These are phyloP conservation scores for Serinus canaria DNA, from an alignment of 2,113 vertebrate species.

Conservation along the genomic window DNA sequence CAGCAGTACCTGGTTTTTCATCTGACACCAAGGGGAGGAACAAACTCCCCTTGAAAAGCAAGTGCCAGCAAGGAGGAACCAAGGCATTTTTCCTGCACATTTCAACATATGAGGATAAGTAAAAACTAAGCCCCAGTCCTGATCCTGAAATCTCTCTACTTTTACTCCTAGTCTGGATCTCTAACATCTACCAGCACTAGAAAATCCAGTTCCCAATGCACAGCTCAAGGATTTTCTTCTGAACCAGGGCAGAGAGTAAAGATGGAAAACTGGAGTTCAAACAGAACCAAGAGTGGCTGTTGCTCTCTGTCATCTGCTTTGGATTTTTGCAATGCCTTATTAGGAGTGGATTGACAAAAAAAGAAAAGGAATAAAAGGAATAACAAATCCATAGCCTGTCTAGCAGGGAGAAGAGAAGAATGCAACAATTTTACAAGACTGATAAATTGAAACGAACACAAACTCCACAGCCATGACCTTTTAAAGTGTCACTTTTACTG, in stretches of 20 bases:
- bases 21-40: neutral
- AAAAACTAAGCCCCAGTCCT: neutral
- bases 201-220: neutral
- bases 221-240: neutral
- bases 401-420: neutral
- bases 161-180: neutral
- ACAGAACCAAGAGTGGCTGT: neutral
- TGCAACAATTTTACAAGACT: slow-evolving; percentile 5
- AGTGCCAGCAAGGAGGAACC: neutral
- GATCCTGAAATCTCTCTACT: neutral
- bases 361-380: neutral
- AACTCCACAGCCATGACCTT: slow-evolving; percentile 45
- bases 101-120: neutral
- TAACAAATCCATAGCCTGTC: neutral
- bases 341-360: neutral
- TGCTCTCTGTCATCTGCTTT: neutral
- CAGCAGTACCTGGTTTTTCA: neutral
- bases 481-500: slow-evolving; percentile 26
- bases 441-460: slow-evolving; percentile 4
- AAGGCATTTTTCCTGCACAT: neutral
- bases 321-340: neutral
- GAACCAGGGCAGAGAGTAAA: neutral
- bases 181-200: neutral
- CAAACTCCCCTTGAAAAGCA: neutral
- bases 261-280: neutral